Percentiles rank a stretch among this genome's conserved stretches.
Evolutionary conservation across 2,888 invertebrate genomes (phyloP).

Genomic region (Phyto melanocephala): DNA sequence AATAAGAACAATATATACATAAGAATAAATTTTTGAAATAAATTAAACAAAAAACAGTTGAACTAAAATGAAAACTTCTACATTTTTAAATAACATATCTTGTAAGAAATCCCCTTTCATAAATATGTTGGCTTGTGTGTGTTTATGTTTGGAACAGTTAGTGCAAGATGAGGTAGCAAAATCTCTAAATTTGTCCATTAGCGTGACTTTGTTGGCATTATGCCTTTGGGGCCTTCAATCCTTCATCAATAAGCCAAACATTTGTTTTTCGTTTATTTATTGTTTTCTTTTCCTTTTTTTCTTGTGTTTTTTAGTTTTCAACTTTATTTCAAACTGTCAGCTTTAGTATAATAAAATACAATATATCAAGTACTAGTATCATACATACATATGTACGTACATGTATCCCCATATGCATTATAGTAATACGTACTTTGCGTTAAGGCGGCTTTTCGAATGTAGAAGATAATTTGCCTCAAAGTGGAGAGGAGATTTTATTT

Average conservation of each 20-base stretch:
- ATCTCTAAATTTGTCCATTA: slow-evolving; percentile 62
- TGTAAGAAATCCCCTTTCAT: neutral
- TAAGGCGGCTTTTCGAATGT: slow-evolving; percentile 38
- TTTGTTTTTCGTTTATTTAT: slow-evolving; percentile 35
- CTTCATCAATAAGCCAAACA: slow-evolving; percentile 36
- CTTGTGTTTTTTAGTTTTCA: slow-evolving; percentile 26
- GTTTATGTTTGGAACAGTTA: neutral
- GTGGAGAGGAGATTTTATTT: neutral
- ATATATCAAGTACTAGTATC: slow-evolving; percentile 23
- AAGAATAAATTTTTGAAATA: no score
- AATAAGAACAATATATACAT: no score
- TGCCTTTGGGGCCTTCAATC: slow-evolving; percentile 56
- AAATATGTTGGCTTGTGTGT: neutral
- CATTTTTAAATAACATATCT: slow-evolving; percentile 7
- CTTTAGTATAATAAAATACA: slow-evolving; percentile 25
- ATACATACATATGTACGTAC: neutral
- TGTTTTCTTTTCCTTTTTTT: neutral
- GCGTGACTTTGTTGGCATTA: slow-evolving; percentile 60
- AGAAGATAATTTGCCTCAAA: slow-evolving; percentile 27
- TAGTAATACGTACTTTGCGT: slow-evolving; percentile 9
- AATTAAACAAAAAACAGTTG: no score
- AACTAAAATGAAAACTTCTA: no score
- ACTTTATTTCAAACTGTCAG: slow-evolving; percentile 50
- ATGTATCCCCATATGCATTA: neutral
- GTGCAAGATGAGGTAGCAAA: slow-evolving; percentile 54